Evolutionary conservation across 2,797 vertebrate species (phyloP).

Genomic region (Hippoglossus hippoglossus): DNA sequence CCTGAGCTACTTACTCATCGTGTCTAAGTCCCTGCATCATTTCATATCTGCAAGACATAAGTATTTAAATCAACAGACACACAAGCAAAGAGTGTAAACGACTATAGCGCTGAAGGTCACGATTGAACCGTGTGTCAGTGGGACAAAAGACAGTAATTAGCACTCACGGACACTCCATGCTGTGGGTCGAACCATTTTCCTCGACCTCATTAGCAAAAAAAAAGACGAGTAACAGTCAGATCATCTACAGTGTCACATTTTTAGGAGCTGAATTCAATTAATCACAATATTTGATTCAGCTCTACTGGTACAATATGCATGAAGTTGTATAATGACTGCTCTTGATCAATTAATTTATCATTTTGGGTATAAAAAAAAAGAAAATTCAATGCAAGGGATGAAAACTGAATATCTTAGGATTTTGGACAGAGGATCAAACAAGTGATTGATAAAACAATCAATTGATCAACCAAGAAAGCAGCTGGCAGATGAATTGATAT

Average conservation of each 20-base stretch:
- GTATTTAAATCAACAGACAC: neutral
- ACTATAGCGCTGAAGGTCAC: neutral
- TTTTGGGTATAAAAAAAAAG: no score
- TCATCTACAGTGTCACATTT: neutral
- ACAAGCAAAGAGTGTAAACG: neutral
- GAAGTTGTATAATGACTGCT: neutral
- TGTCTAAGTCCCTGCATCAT: neutral
- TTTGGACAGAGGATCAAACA: neutral
- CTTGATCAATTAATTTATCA: neutral
- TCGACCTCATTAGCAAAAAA: neutral
- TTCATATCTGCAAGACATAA: constrained; percentile 53
- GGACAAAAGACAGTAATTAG: neutral
- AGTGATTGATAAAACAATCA: neutral
- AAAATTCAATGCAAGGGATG: neutral
- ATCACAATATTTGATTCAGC: neutral
- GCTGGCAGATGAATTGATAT: neutral
- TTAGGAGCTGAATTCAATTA: neutral
- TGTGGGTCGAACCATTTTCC: neutral
- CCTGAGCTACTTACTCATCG: neutral
- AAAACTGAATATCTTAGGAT: neutral
- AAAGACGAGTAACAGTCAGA: neutral
- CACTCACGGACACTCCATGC: constrained; percentile 62
- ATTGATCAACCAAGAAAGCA: neutral
- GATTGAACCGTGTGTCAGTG: neutral
- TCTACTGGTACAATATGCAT: no score